These are phyloP conservation scores for Jaculus jaculus DNA, from an alignment of 2,113 vertebrate genomes.

Conservation along the genomic window DNA sequence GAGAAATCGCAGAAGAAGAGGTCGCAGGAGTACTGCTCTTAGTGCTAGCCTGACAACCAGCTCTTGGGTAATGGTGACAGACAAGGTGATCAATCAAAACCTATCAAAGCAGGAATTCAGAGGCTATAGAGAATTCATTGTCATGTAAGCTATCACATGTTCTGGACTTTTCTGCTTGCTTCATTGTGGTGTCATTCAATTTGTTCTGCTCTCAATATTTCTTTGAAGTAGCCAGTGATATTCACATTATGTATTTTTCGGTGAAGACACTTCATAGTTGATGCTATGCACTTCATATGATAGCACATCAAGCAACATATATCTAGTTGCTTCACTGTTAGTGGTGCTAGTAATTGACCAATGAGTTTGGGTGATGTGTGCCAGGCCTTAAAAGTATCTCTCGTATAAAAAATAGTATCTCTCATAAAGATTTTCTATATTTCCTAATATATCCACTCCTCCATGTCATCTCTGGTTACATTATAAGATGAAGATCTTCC, in stretches of 20 bases:
- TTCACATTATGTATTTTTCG: background rate
- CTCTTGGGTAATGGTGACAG: too few relatives aligned
- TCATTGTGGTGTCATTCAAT: background rate
- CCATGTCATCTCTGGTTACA: background rate
- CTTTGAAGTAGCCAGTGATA: background rate
- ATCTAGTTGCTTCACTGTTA: background rate
- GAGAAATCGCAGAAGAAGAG: too few relatives aligned
- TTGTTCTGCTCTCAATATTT: background rate
- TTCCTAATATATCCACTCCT: background rate
- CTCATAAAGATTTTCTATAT: background rate
- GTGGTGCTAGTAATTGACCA: background rate
- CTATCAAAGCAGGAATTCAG: too few relatives aligned
- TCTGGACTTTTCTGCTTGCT: background rate
- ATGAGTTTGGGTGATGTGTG: background rate
- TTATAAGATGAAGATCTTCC: background rate
- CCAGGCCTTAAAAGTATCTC: background rate
- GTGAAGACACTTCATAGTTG: background rate
- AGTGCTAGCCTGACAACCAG: too few relatives aligned
- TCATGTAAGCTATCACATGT: background rate
- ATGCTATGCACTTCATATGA: background rate
- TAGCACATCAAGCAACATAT: background rate
- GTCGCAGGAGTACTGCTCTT: too few relatives aligned
- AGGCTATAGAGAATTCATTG: background rate
- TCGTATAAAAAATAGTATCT: too few relatives aligned
- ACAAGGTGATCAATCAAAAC: too few relatives aligned